Percentiles rank a stretch among this genome's conserved stretches.
Evolutionary conservation across 1,140 invertebrate species (phyloP).

Genomic region (Diachasma alloeum): DNA sequence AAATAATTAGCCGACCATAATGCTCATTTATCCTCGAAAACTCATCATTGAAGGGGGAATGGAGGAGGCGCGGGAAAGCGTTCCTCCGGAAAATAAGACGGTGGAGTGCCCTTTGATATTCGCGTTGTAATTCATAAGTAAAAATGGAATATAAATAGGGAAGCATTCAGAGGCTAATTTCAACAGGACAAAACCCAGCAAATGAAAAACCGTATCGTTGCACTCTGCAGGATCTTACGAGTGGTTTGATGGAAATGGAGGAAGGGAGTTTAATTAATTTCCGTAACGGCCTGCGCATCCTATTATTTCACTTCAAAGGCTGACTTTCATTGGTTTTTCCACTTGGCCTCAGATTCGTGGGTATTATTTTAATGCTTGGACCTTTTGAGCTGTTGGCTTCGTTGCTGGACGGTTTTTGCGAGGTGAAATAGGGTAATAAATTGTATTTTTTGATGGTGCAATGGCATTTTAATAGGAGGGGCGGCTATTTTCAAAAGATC

Average conservation of each 20-base stretch:
- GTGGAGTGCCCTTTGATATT: background rate
- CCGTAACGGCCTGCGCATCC: slow-evolving; percentile 41
- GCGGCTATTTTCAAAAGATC: too few species aligned
- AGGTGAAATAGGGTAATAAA: too few species aligned
- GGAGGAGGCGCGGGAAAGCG: background rate
- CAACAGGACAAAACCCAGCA: background rate
- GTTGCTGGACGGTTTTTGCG: too few species aligned
- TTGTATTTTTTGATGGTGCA: too few species aligned
- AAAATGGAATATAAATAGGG: background rate
- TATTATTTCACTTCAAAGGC: slow-evolving; percentile 40
- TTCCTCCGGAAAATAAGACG: background rate
- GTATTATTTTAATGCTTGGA: background rate
- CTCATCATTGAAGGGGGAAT: background rate
- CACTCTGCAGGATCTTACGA: background rate
- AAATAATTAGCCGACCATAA: too few species aligned
- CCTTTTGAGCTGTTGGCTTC: background rate
- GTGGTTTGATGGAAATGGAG: slow-evolving; percentile 11
- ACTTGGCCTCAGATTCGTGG: background rate
- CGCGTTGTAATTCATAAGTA: background rate
- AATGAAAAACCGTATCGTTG: background rate
- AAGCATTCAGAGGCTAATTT: background rate
- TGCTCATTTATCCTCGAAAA: background rate
- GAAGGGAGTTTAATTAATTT: slow-evolving; percentile 55
- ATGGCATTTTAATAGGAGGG: too few species aligned
- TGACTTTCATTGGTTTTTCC: slow-evolving; percentile 38